A percentile compares a stretch with the other conserved stretches of the same genome.
Conservation (phyloP, 2,797 vertebrate species). For the Onychomys torridus region DNA sequence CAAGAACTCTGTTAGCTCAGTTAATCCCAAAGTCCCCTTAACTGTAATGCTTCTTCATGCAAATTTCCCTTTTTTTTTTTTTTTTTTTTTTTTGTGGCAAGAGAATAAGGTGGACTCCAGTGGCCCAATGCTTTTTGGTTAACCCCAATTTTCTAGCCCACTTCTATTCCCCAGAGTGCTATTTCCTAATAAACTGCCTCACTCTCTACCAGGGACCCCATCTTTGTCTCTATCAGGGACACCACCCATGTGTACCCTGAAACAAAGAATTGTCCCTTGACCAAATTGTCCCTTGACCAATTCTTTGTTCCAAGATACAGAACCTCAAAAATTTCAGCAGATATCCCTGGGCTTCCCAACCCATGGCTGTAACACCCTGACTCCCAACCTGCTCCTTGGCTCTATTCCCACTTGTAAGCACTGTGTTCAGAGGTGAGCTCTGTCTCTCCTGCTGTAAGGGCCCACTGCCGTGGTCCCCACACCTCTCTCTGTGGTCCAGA, state of each 20-base stretch:
- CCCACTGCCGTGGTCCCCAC: neutral
- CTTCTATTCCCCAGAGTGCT: neutral
- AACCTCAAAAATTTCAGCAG: neutral
- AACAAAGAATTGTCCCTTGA: neutral
- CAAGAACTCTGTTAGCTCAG: neutral
- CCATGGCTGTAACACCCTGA: neutral
- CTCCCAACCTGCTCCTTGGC: too few relatives aligned
- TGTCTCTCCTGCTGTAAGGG: neutral
- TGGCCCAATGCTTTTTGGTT: neutral
- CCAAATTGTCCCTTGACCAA: neutral
- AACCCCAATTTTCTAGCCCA: neutral
- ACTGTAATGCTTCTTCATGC: neutral
- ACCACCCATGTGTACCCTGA: neutral
- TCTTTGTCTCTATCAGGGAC: neutral
- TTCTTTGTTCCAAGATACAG: neutral
- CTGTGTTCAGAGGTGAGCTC: neutral
- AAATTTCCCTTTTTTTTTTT: neutral
- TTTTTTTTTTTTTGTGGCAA: neutral
- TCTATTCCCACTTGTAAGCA: neutral
- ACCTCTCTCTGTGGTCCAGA: neutral
- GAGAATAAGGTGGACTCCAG: neutral
- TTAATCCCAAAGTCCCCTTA: neutral
- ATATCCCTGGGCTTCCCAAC: neutral
- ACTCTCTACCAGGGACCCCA: neutral
- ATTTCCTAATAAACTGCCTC: neutral